phyloP scores from a whole-genome alignment of 2,797 vertebrate species.

The Hippopotamyrus pictus region DNA sequence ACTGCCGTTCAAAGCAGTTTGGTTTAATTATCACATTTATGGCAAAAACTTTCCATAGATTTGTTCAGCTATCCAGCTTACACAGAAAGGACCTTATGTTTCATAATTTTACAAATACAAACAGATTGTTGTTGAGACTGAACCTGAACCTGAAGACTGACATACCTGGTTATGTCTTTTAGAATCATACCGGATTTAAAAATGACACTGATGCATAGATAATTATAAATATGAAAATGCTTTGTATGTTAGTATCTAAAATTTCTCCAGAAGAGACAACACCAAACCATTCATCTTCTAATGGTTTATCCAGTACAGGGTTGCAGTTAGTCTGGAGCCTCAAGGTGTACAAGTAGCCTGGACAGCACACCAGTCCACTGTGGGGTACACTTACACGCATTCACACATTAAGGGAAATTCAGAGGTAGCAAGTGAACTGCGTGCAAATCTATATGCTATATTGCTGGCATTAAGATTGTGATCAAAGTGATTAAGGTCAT shows the following conservation, averaged over 20 bases:
- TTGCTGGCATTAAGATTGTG: neutral
- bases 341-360: neutral
- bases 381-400: neutral
- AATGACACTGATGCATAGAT: neutral
- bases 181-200: neutral
- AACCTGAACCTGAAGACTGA: neutral
- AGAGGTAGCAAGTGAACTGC: neutral
- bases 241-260: neutral
- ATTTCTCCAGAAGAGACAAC: neutral
- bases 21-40: neutral
- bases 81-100: neutral
- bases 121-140: neutral
- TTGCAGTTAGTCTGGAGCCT: neutral
- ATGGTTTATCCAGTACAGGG: neutral
- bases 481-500: neutral
- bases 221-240: neutral
- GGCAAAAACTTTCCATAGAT: neutral
- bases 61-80: neutral
- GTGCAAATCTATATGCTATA: neutral
- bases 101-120: neutral
- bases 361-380: neutral
- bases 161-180: neutral
- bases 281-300: neutral
- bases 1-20: neutral
- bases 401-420: neutral